phyloP scores from a whole-genome alignment of 2,888 invertebrate species.

The Micropterix aruncella region DNA sequence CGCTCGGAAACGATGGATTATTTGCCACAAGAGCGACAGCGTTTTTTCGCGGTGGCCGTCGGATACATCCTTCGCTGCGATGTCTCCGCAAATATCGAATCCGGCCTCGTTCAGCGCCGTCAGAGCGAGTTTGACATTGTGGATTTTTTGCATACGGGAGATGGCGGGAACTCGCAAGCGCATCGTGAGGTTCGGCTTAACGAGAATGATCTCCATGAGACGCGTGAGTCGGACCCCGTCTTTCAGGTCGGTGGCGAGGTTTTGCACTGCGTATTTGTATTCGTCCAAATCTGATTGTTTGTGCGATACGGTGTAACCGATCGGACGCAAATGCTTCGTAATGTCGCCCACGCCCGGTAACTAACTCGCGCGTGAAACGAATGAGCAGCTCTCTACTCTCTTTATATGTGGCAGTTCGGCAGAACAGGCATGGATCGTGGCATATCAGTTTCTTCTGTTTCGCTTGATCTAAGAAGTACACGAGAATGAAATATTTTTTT shows the following conservation, averaged over 20 bases:
- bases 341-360: constrained; percentile 77
- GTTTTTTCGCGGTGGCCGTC: constrained; percentile 85
- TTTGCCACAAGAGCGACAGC: constrained; percentile 74
- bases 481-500: constrained; percentile 69
- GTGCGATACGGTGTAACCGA: constrained; percentile 64
- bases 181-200: constrained; percentile 49
- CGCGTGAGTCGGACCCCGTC: constrained; percentile 79
- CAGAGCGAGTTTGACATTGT: constrained; percentile 71
- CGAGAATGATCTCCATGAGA: constrained; percentile 67
- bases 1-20: constrained; percentile 72
- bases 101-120: constrained; percentile 46
- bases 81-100: constrained; percentile 46
- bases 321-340: constrained; percentile 57
- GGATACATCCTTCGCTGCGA: constrained; percentile 64
- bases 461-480: constrained; percentile 77
- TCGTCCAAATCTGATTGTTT: constrained; percentile 77
- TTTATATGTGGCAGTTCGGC: constrained; percentile 55
- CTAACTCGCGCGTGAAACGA: constrained; percentile 61
- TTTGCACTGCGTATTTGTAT: constrained; percentile 73
- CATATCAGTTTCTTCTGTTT: constrained; percentile 66
- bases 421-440: constrained; percentile 84
- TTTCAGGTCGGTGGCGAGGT: constrained; percentile 65
- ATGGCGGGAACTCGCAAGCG: constrained; percentile 71
- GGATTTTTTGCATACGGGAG: constrained; percentile 73
- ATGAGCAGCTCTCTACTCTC: constrained; percentile 67